Percentiles rank a stretch among this genome's conserved stretches.
These are phyloP conservation scores for Psix sp. DNA, from an alignment of 1,140 invertebrate genomes.

Conservation along the genomic window DNA sequence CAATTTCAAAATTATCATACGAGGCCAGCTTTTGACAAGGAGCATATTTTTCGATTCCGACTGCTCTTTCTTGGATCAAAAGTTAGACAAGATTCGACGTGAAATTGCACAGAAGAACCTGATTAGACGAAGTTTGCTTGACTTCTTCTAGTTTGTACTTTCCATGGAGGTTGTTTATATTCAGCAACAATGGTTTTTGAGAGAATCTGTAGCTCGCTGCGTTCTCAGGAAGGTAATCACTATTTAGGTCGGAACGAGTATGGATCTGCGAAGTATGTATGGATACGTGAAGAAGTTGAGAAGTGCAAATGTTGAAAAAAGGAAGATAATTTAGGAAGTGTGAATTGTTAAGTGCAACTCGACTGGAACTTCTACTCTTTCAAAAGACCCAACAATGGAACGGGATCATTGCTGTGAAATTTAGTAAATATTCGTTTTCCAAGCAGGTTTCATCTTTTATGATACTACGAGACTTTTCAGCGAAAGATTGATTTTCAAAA, in stretches of 20 bases:
- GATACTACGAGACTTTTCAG: too few relatives aligned
- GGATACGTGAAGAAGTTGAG: conserved; percentile 31
- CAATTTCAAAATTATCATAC: too few relatives aligned
- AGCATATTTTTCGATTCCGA: too few relatives aligned
- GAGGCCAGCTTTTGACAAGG: too few relatives aligned
- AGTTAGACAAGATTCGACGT: too few relatives aligned
- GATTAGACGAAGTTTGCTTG: too few relatives aligned
- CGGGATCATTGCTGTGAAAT: conserved; percentile 17
- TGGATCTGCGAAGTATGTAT: conserved; percentile 22
- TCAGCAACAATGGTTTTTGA: conserved; percentile 9
- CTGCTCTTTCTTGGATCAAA: too few relatives aligned
- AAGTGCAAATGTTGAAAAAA: conserved; percentile 28
- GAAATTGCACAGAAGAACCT: too few relatives aligned
- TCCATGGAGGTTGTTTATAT: too few relatives aligned
- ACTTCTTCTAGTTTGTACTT: too few relatives aligned
- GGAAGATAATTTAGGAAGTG: conserved; percentile 35
- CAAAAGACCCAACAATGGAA: conserved; percentile 1
- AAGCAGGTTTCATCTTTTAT: too few relatives aligned
- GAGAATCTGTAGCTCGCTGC: conserved; percentile 9
- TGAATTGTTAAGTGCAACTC: conserved; percentile 28
- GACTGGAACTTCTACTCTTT: conserved; percentile 27
- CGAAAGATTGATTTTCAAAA: too few relatives aligned
- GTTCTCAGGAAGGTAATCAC: conserved; percentile 28
- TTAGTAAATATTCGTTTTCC: conserved; percentile 14
- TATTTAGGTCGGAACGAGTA: conserved; percentile 31